Percentiles rank a stretch among this genome's conserved stretches.
These are phyloP conservation scores for Conistra vaccinii DNA, from an alignment of 2,888 invertebrate species.

Conservation along the genomic window DNA sequence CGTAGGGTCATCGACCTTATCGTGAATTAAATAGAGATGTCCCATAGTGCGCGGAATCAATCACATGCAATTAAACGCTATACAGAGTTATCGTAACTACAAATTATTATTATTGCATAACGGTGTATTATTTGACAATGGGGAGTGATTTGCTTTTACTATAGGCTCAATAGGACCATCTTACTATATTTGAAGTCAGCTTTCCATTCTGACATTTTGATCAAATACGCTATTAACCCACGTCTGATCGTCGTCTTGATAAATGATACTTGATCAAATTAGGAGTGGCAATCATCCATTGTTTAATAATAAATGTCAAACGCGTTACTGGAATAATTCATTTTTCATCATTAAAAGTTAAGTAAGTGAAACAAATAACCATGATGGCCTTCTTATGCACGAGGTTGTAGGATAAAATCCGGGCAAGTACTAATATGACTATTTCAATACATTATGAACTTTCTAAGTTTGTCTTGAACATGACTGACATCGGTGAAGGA, in stretches of 20 bases:
- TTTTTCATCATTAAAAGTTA: neutral
- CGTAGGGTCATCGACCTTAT: constrained; percentile 15
- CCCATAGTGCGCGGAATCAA: constrained; percentile 7
- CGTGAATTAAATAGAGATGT: constrained; percentile 14
- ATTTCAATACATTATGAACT: too few species aligned
- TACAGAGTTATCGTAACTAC: constrained; percentile 1
- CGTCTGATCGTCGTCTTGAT: constrained; percentile 26
- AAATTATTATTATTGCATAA: constrained; percentile 37
- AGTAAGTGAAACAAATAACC: too few species aligned
- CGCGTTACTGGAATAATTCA: neutral
- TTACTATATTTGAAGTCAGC: constrained; percentile 45
- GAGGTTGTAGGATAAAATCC: too few species aligned
- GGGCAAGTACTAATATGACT: too few species aligned
- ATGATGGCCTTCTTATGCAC: too few species aligned
- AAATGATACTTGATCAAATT: constrained; percentile 27
- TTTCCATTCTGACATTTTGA: constrained; percentile 77
- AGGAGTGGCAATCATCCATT: constrained; percentile 35
- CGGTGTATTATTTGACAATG: constrained; percentile 37
- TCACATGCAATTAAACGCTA: constrained; percentile 8
- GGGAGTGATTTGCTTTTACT: constrained; percentile 15
- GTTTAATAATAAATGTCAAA: constrained; percentile 33
- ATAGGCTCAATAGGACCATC: constrained; percentile 27
- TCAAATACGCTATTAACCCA: constrained; percentile 53
- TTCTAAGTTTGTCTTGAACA: too few species aligned
- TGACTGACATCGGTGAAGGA: too few species aligned